Conservation (phyloP, 1,140 invertebrate genomes). For the Fopius arisanus region DNA sequence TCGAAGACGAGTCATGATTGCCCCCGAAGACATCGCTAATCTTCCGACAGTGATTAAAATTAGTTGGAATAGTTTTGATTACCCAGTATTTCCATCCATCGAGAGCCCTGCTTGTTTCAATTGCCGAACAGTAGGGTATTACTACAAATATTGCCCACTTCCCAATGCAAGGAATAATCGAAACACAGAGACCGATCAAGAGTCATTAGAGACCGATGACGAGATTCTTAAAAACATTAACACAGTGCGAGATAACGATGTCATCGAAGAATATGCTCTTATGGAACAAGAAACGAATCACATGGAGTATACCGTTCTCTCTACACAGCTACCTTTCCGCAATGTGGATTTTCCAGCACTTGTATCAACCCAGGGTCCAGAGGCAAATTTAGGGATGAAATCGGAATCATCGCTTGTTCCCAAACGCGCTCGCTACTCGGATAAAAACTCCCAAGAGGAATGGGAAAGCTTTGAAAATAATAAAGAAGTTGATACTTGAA, state of each 20-base stretch:
- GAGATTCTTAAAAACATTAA: too few species aligned
- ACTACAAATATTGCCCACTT: background rate
- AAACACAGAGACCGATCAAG: background rate
- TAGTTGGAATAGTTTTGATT: conserved; percentile 15
- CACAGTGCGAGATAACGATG: background rate
- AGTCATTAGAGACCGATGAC: too few species aligned
- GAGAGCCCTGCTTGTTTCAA: background rate
- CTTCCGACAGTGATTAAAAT: background rate
- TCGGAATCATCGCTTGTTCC: too few species aligned
- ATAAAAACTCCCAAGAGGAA: too few species aligned
- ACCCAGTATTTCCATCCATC: conserved; percentile 12
- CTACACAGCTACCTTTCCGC: too few species aligned
- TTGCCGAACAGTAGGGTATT: conserved; percentile 7
- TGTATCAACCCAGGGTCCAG: too few species aligned
- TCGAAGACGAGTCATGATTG: conserved; percentile 3
- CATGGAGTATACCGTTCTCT: too few species aligned
- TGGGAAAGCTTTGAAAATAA: too few species aligned
- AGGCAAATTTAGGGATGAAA: too few species aligned
- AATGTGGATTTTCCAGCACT: too few species aligned
- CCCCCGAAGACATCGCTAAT: background rate
- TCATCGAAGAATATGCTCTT: background rate
- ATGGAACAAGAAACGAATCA: too few species aligned
- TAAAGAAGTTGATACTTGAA: background rate
- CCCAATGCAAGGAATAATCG: background rate
- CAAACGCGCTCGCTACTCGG: too few species aligned